These are phyloP conservation scores for Camelus bactrianus DNA, from an alignment of 2,113 vertebrate species.

Conservation along the genomic window DNA sequence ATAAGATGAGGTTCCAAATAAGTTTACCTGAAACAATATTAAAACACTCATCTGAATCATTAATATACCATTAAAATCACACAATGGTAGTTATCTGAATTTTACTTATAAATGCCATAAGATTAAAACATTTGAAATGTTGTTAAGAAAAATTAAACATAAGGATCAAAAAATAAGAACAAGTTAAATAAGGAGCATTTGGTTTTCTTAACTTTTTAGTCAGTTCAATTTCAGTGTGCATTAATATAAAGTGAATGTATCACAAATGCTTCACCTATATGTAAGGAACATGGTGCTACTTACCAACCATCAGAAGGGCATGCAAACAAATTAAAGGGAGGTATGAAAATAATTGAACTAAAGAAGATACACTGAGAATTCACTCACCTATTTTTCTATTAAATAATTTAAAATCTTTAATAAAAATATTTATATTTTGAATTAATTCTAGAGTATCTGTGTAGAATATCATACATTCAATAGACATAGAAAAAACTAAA, in stretches of 20 bases:
- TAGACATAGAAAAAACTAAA: background rate
- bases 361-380: slow-evolving; percentile 49
- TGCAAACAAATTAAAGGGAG: slow-evolving; percentile 67
- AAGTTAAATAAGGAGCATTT: slow-evolving; percentile 1
- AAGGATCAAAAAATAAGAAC: background rate
- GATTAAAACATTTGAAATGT: slow-evolving; percentile 29
- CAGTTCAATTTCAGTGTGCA: background rate
- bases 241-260: background rate
- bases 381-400: background rate
- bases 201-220: background rate
- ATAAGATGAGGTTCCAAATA: background rate
- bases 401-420: slow-evolving; percentile 38
- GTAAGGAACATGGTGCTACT: slow-evolving; percentile 53
- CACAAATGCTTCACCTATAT: background rate
- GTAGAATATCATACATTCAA: background rate
- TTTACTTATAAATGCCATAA: slow-evolving; percentile 32
- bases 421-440: background rate
- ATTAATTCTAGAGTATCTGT: background rate
- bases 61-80: background rate
- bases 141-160: slow-evolving; percentile 20
- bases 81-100: background rate
- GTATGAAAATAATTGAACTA: slow-evolving; percentile 54
- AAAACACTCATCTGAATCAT: background rate
- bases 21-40: slow-evolving; percentile 20
- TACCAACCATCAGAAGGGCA: slow-evolving; percentile 64